Conservation (phyloP, 2,888 invertebrate species). For the Anthrax anthrax region DNA sequence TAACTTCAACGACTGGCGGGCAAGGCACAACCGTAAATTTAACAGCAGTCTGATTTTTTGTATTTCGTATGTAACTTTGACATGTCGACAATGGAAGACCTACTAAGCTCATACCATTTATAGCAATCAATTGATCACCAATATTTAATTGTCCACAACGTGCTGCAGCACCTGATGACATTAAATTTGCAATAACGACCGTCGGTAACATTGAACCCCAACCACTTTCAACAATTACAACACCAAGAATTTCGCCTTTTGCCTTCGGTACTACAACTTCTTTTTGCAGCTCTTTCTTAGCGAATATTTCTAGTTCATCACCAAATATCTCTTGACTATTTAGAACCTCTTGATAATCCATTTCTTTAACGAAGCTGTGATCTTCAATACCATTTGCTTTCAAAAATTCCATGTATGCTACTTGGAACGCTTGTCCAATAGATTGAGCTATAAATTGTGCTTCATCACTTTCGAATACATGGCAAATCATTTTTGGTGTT, state of each 20-base stretch:
- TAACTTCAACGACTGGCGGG: slow-evolving; percentile 98
- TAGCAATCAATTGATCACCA: slow-evolving; percentile 97
- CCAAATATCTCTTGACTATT: slow-evolving; percentile 99
- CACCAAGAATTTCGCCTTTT: slow-evolving; percentile 94
- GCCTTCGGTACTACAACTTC: slow-evolving; percentile 97
- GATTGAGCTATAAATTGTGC: slow-evolving; percentile 99
- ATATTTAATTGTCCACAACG: slow-evolving; percentile 97
- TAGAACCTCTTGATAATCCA: slow-evolving; percentile 98
- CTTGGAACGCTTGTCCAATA: slow-evolving; percentile 99
- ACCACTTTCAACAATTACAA: slow-evolving; percentile 98
- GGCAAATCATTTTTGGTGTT: slow-evolving; percentile 97
- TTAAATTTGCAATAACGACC: slow-evolving; percentile 95
- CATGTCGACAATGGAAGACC: slow-evolving; percentile 95
- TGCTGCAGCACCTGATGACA: slow-evolving; percentile 93
- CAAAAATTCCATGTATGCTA: slow-evolving; percentile 99
- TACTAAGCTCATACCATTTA: slow-evolving; percentile 96
- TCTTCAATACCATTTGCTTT: slow-evolving; percentile 99
- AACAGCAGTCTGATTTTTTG: slow-evolving; percentile 96
- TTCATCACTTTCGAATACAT: slow-evolving; percentile 99
- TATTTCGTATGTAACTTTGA: slow-evolving; percentile 97
- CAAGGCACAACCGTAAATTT: slow-evolving; percentile 98
- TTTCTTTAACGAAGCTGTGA: slow-evolving; percentile 96
- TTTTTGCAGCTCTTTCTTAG: slow-evolving; percentile 94
- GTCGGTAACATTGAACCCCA: slow-evolving; percentile 99
- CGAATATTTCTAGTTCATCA: slow-evolving; percentile 97